A percentile compares a stretch with the other conserved stretches of the same genome.
Conservation (phyloP, 2,113 vertebrate genomes). For the Charina bottae region DNA sequence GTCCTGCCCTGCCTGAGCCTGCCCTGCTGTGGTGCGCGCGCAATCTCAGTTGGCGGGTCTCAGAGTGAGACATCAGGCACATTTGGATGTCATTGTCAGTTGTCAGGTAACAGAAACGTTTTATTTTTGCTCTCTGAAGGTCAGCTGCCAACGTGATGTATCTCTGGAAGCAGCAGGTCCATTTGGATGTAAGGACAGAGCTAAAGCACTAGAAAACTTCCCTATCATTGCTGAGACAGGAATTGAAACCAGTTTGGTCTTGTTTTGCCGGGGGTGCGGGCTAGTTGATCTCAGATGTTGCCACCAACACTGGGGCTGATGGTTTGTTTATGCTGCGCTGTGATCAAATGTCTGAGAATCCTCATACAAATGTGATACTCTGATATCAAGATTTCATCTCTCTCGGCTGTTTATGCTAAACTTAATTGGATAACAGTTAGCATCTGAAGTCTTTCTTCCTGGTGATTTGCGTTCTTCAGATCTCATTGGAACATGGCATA, state of each 20-base stretch:
- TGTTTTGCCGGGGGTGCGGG: background rate
- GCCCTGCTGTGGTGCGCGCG: constrained; percentile 80
- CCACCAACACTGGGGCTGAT: background rate
- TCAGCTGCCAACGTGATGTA: constrained; percentile 64
- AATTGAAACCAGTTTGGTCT: background rate
- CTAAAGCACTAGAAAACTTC: background rate
- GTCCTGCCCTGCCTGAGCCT: constrained; percentile 81
- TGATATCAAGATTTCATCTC: constrained; percentile 59
- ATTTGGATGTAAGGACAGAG: constrained; percentile 51
- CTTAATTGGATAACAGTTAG: constrained; percentile 75
- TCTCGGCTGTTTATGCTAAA: constrained; percentile 70
- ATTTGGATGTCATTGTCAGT: constrained; percentile 85
- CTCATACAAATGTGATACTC: constrained; percentile 49
- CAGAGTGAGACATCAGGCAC: constrained; percentile 81
- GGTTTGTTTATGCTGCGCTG: constrained; percentile 12
- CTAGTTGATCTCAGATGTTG: constrained; percentile 42
- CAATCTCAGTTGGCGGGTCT: constrained; percentile 78
- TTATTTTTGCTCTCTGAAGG: constrained; percentile 71
- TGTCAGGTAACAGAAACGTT: constrained; percentile 81
- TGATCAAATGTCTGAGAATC: constrained; percentile 64
- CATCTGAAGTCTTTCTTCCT: constrained; percentile 64
- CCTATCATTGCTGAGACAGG: background rate
- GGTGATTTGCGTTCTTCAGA: constrained; percentile 19
- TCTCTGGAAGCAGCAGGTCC: constrained; percentile 59
- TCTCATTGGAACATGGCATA: constrained; percentile 51